phyloP scores from a whole-genome alignment of 92 coral and sea anemone genomes.

The Isaurus tuberculatus region DNA sequence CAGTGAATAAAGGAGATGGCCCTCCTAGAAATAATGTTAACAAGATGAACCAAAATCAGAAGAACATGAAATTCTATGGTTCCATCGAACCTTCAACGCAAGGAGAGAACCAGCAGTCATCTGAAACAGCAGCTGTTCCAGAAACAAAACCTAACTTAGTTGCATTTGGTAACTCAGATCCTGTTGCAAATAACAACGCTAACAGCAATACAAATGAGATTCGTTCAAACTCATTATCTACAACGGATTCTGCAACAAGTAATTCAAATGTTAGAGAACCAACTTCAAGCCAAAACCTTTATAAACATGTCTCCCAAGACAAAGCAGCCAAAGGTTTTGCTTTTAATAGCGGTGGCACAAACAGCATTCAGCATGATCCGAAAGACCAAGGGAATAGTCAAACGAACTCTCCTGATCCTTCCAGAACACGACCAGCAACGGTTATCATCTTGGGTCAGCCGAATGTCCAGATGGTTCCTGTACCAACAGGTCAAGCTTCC shows the following conservation, averaged over 20 bases:
- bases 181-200: not conserved
- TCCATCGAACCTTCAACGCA: constrained; percentile 49
- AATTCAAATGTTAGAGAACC: not conserved
- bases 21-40: constrained; percentile 54
- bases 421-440: constrained; percentile 2
- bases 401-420: not conserved
- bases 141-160: not conserved
- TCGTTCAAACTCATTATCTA: not conserved
- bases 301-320: constrained; percentile 52
- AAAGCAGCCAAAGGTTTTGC: constrained; percentile 39
- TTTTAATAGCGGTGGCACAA: constrained; percentile 20
- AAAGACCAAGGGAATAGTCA: not conserved
- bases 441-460: constrained; percentile 41
- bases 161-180: not conserved
- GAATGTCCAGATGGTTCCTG: constrained; percentile 47
- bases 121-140: not conserved
- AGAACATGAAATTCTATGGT: constrained; percentile 54
- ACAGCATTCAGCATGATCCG: not conserved
- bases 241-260: not conserved
- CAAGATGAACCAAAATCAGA: constrained; percentile 3
- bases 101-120: not conserved
- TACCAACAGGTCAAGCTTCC: constrained; percentile 24
- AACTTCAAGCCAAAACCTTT: not conserved
- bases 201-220: not conserved
- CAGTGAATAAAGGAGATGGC: constrained; percentile 75